Conservation (phyloP, 2,888 invertebrate species). For the Lasioglossum figueresi region DNA sequence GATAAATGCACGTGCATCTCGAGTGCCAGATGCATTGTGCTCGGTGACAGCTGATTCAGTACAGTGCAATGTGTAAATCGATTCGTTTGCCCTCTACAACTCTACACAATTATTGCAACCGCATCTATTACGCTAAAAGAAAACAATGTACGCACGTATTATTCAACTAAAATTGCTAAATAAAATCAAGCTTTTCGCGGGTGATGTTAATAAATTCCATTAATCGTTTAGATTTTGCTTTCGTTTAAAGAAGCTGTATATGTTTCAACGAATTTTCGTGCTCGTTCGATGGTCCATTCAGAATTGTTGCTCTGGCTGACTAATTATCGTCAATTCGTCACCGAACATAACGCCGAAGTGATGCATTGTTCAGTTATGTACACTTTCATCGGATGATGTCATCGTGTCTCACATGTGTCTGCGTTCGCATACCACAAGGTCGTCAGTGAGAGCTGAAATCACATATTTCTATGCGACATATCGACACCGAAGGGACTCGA, state of each 20-base stretch:
- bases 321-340: slow-evolving; percentile 42
- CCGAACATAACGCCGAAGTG: slow-evolving; percentile 67
- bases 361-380: slow-evolving; percentile 80
- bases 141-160: not conserved
- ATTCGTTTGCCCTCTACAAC: not conserved
- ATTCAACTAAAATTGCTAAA: not conserved
- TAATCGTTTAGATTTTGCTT: not conserved
- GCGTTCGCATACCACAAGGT: slow-evolving; percentile 71
- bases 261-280: not conserved
- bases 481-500: slow-evolving; percentile 10
- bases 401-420: slow-evolving; percentile 70
- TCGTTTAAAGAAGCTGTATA: not conserved
- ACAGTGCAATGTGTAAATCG: slow-evolving; percentile 13
- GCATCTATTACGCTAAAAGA: not conserved
- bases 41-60: slow-evolving; percentile 17
- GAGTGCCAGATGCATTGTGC: slow-evolving; percentile 26
- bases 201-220: not conserved
- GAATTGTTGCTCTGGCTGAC: not conserved
- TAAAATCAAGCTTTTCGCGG: not conserved
- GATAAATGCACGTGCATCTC: slow-evolving; percentile 31
- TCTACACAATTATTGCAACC: not conserved
- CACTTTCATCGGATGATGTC: slow-evolving; percentile 80
- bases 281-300: not conserved
- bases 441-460: slow-evolving; percentile 58
- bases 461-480: slow-evolving; percentile 34